Conservation (phyloP, 2,113 vertebrate genomes). For the Macrotis lagotis region DNA sequence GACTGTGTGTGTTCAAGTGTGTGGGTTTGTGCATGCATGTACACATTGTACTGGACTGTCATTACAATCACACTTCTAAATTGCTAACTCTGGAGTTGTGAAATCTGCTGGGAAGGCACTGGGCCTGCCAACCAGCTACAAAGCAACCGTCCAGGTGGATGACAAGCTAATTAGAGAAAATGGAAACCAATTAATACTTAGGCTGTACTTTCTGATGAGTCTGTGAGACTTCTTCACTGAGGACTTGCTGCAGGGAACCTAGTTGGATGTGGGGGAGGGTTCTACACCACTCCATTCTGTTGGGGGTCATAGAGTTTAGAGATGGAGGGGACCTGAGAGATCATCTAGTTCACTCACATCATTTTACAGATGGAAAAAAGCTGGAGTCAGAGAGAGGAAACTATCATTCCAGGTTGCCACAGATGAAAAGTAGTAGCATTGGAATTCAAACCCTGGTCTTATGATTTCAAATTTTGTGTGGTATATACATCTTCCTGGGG, state of each 20-base stretch:
- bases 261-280: neutral
- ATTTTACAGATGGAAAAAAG: neutral
- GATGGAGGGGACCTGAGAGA: neutral
- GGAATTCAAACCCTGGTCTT: neutral
- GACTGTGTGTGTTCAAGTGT: constrained; percentile 54
- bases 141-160: constrained; percentile 66
- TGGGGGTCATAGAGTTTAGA: neutral
- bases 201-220: constrained; percentile 64
- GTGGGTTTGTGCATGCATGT: constrained; percentile 63
- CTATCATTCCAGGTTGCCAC: neutral
- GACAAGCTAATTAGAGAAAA: constrained; percentile 74
- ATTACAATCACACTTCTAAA: constrained; percentile 64
- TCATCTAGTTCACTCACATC: neutral
- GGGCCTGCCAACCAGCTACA: constrained; percentile 75
- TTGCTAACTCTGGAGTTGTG: constrained; percentile 77
- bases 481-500: neutral
- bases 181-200: constrained; percentile 75
- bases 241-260: constrained; percentile 10
- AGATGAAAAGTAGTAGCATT: neutral
- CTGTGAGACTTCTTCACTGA: constrained; percentile 56
- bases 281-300: neutral
- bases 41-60: constrained; percentile 70
- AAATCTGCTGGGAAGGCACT: constrained; percentile 75
- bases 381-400: neutral
- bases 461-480: neutral